Conservation (phyloP, 2,113 vertebrate genomes). For the Macquaria australasica region DNA sequence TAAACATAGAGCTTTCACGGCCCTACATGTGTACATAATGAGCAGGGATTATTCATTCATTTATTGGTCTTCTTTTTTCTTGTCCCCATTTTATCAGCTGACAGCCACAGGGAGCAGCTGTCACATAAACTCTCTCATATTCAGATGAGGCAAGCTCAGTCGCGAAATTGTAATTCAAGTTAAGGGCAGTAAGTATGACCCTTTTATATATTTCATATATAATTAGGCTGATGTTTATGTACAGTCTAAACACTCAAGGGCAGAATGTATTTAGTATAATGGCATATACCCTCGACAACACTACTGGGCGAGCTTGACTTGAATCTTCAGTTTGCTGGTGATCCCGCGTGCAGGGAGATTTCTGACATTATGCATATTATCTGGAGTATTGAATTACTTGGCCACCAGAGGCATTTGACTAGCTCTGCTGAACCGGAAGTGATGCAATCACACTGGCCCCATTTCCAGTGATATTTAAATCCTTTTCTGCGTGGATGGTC, state of each 20-base stretch:
- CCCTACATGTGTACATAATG: slow-evolving; percentile 29
- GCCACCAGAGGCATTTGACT: slow-evolving; percentile 75
- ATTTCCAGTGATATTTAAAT: slow-evolving; percentile 84
- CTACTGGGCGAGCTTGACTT: slow-evolving; percentile 3
- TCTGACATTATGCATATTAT: slow-evolving; percentile 48
- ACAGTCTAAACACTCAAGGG: slow-evolving; percentile 1
- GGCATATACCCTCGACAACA: background rate
- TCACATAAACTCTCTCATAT: slow-evolving; percentile 18
- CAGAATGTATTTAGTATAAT: slow-evolving; percentile 20
- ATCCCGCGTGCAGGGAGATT: slow-evolving; percentile 41
- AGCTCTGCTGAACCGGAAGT: slow-evolving; percentile 78
- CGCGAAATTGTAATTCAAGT: slow-evolving; percentile 23
- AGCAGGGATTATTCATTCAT: slow-evolving; percentile 41
- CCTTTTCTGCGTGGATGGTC: slow-evolving; percentile 74
- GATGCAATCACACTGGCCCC: slow-evolving; percentile 78
- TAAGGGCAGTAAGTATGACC: background rate
- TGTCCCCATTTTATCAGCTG: slow-evolving; percentile 36
- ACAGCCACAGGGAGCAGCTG: slow-evolving; percentile 33
- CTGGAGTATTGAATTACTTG: slow-evolving; percentile 61
- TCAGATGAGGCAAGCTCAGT: slow-evolving; percentile 22
- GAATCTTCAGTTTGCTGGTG: slow-evolving; percentile 42
- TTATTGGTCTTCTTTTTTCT: slow-evolving; percentile 12
- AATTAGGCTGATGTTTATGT: slow-evolving; percentile 8
- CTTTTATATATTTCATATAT: slow-evolving; percentile 1
- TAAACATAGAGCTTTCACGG: slow-evolving; percentile 11